Conservation (phyloP, 2,888 invertebrate species). For the Neoitamus cyanurus region DNA sequence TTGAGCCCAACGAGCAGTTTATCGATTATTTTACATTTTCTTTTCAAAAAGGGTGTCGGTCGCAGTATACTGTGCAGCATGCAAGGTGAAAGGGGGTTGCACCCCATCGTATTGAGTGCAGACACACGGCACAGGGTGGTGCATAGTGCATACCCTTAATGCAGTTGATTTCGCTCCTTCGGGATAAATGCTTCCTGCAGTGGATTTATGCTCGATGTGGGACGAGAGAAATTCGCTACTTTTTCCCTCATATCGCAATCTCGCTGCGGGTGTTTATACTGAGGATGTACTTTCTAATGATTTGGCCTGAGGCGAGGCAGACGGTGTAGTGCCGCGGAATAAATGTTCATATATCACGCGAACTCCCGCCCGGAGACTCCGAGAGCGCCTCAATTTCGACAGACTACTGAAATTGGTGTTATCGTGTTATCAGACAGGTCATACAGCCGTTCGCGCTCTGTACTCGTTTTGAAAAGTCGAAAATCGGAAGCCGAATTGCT, state of each 20-base stretch:
- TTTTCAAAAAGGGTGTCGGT: neutral
- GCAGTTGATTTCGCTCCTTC: neutral
- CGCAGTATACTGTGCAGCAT: neutral
- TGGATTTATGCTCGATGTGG: neutral
- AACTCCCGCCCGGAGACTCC: neutral
- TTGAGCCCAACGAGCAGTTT: neutral
- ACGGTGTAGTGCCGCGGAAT: neutral
- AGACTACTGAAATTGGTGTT: neutral
- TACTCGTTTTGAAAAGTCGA: neutral
- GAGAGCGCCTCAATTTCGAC: neutral
- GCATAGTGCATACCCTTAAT: neutral
- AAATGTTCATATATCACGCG: conserved; percentile 17
- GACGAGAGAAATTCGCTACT: neutral
- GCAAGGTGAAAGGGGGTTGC: neutral
- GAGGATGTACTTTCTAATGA: neutral
- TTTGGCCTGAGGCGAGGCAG: neutral
- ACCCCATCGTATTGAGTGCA: neutral
- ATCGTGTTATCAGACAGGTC: conserved; percentile 15
- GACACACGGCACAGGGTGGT: neutral
- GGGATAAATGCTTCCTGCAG: neutral
- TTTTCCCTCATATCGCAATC: neutral
- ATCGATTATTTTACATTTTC: neutral
- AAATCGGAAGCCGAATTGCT: neutral
- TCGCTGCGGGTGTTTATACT: neutral
- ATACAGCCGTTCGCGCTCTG: neutral